Base-by-base conservation (phyloP, 2,888 invertebrate genomes). In the Lordiphosa fenestrarum region DNA sequence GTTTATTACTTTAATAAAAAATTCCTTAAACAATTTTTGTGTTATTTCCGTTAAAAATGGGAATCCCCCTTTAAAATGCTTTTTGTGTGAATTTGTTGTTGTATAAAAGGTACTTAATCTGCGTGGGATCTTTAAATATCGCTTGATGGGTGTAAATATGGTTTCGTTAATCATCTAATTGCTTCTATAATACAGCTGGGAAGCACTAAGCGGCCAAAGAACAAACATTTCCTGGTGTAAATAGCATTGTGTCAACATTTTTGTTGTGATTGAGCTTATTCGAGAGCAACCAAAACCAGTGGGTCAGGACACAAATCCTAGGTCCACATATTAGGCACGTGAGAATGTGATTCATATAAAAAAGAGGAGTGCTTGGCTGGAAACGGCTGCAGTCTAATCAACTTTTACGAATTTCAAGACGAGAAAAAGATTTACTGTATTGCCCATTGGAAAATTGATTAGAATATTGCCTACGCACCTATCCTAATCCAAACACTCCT, bases 91-190 rank as follows among this genome's bases (percentile, higher is more conserved):
- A 69, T 57, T 65, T 71, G n/a, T 46, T 50, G 36, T 67, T 77
- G 77, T 77, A 81, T 77, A 77, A 81, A 77, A 77, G 77, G 77
- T 77, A 77, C 77, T 69, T 68, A 77, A 73, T 70, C 60, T 73
- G 81, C 67, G 69, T 73, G 74, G 77, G 74, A 56, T 76, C 41
- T 67, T 59, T 62, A 67, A 62, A 70, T 65, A 67, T 47, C 23
- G 62, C 12, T 63, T 42, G 51, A 46, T 62, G 44, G 49, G 54
- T 62, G 63, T 63, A 63, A 50, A 64, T 53, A 65, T 46, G 10
- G 19, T 38, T 15, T 15, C n/a, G 30, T 60, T 38, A 44, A 38
- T 40, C 53, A 54, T 41, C 47, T 40, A 54, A 37, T 61, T 25
- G 44, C 54, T 62, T 47, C 46, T 62, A 51, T 51, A 46, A n/a